A percentile compares a stretch with the other conserved stretches of the same genome.
Conservation (phyloP, 2,888 invertebrate species). For the Chaitophorus viminalis region DNA sequence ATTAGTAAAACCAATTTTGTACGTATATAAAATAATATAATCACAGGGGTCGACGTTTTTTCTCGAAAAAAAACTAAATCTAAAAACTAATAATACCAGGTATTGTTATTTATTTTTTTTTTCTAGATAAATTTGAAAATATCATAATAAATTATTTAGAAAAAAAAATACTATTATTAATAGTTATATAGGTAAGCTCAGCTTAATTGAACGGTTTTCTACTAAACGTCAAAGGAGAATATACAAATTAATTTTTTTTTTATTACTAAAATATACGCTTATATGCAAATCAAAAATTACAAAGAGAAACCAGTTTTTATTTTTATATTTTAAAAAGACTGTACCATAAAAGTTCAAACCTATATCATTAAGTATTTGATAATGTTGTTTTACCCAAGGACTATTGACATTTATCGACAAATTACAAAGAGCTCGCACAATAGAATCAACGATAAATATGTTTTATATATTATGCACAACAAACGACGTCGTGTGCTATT, state of each 20-base stretch:
- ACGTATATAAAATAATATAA: background rate
- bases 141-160: too few relatives aligned
- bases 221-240: background rate
- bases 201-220: background rate
- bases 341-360: conserved; percentile 37
- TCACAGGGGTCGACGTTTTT: too few relatives aligned
- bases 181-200: background rate
- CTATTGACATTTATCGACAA: conserved; percentile 38
- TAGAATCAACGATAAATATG: background rate
- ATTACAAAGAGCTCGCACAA: background rate
- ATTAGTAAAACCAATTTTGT: background rate
- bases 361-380: conserved; percentile 46
- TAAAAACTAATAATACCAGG: too few relatives aligned
- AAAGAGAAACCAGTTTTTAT: conserved; percentile 46
- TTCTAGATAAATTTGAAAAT: too few relatives aligned
- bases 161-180: background rate
- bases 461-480: conserved; percentile 1
- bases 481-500: conserved; percentile 19
- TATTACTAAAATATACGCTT: conserved; percentile 15
- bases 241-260: conserved; percentile 3
- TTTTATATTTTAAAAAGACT: background rate
- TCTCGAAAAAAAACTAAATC: too few relatives aligned
- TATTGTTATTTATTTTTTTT: too few relatives aligned
- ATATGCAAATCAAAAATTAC: conserved; percentile 31
- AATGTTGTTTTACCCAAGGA: conserved; percentile 39